Evolutionary conservation across 2,797 vertebrate genomes (phyloP).

Genomic region (Oryzias dopingdopingensis): DNA sequence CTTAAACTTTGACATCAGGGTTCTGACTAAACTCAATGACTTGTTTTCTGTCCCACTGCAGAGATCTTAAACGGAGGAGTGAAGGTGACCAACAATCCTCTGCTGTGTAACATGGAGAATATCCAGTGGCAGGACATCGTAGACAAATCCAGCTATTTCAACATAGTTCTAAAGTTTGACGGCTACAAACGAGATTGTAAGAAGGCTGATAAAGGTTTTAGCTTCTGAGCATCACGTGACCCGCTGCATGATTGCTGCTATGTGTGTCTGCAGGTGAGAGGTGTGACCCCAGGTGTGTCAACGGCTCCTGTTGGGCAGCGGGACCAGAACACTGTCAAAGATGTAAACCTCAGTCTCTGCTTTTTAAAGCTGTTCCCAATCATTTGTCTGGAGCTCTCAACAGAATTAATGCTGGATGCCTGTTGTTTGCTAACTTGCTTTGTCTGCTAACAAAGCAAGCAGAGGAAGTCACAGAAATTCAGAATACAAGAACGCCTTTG

Average conservation of each 20-base stretch:
- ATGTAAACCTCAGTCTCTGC: conserved; percentile 68
- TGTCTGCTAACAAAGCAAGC: no score
- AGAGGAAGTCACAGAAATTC: no score
- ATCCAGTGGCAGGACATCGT: conserved; percentile 89
- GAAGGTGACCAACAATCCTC: conserved; percentile 80
- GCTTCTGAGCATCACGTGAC: not conserved
- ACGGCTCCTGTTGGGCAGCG: conserved; percentile 86
- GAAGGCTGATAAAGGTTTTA: not conserved
- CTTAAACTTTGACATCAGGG: no score
- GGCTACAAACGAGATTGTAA: conserved; percentile 31
- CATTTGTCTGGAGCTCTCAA: no score
- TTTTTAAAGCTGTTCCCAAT: no score
- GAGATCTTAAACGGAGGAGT: conserved; percentile 90
- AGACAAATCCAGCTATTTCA: conserved; percentile 50
- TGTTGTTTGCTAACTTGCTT: no score
- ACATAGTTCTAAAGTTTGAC: conserved; percentile 25
- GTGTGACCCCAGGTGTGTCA: conserved; percentile 82
- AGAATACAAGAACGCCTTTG: no score
- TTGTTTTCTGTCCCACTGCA: conserved; percentile 46
- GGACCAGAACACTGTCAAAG: conserved; percentile 88
- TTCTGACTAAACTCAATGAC: no score
- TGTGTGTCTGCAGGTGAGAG: conserved; percentile 74
- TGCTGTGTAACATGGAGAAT: conserved; percentile 84
- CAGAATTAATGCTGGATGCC: no score
- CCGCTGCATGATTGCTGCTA: not conserved